These are phyloP conservation scores for Perca schrenkii DNA, from an alignment of 2,113 vertebrate species.

Conservation along the genomic window DNA sequence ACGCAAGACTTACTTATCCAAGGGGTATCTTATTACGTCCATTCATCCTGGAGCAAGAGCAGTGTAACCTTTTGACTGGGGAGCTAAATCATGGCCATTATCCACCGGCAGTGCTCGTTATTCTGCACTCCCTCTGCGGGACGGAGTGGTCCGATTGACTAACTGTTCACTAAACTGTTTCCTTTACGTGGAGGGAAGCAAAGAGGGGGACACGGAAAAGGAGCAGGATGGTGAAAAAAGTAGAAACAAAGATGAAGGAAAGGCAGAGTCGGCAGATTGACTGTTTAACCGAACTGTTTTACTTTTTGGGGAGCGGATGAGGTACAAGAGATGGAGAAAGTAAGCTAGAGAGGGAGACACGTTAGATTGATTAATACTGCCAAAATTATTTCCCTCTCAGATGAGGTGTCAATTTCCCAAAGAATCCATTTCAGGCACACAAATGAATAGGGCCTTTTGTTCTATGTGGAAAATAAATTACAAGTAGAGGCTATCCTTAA, in stretches of 20 bases:
- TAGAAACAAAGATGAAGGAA: constrained; percentile 39
- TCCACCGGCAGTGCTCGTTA: constrained; percentile 74
- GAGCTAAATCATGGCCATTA: constrained; percentile 81
- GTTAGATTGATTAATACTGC: constrained; percentile 69
- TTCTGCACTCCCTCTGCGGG: constrained; percentile 75
- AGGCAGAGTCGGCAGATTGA: constrained; percentile 25
- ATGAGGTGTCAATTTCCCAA: constrained; percentile 69
- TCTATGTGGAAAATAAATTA: constrained; percentile 65
- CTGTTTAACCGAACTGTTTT: constrained; percentile 49
- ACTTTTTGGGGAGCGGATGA: constrained; percentile 18
- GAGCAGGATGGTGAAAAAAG: constrained; percentile 4
- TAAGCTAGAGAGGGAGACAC: constrained; percentile 17
- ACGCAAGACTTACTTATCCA: constrained; percentile 74
- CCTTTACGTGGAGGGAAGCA: constrained; percentile 57
- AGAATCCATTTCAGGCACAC: constrained; percentile 44
- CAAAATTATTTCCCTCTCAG: constrained; percentile 54
- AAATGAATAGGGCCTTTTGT: constrained; percentile 78
- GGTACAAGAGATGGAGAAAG: not conserved
- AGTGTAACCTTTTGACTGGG: constrained; percentile 78
- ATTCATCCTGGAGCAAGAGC: constrained; percentile 77
- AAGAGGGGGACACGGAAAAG: not conserved
- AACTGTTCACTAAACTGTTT: constrained; percentile 78
- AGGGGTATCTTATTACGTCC: constrained; percentile 79
- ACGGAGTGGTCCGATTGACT: constrained; percentile 71
- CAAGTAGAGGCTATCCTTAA: constrained; percentile 61